phyloP scores from a whole-genome alignment of 1,140 invertebrate genomes.

The Choristoneura fumiferana region DNA sequence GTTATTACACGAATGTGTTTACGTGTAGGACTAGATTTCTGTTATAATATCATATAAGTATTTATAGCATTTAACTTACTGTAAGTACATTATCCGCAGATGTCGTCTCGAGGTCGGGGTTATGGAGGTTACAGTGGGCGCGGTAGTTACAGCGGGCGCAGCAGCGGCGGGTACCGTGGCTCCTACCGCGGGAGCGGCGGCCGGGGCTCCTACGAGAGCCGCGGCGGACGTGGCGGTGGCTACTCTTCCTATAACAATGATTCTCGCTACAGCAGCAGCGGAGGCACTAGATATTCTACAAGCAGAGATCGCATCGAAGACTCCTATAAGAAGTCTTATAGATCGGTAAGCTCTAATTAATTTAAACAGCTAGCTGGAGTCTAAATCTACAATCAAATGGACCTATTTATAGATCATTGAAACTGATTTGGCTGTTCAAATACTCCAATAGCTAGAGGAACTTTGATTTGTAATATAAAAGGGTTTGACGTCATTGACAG shows the following conservation, averaged over 20 bases:
- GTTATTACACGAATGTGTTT: too few species aligned
- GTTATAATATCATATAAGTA: too few species aligned
- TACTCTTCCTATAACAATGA: conserved; percentile 61
- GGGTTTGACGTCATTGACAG: conserved; percentile 29
- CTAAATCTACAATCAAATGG: too few species aligned
- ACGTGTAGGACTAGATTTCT: too few species aligned
- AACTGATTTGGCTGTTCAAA: too few species aligned
- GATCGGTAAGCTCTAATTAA: conserved; percentile 70
- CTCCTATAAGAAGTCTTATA: conserved; percentile 72
- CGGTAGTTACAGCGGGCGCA: conserved; percentile 59
- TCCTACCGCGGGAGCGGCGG: conserved; percentile 60
- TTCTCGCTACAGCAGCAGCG: conserved; percentile 57
- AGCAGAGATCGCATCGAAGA: conserved; percentile 71
- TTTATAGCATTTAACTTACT: background rate
- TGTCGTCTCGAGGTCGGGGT: conserved; percentile 70
- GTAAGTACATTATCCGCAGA: conserved; percentile 38
- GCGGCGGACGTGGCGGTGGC: conserved; percentile 57
- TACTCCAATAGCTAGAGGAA: too few species aligned
- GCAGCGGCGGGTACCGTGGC: conserved; percentile 54
- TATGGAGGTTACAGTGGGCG: conserved; percentile 61
- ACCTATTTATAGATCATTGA: too few species aligned
- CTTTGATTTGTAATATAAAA: too few species aligned
- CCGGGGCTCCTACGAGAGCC: conserved; percentile 60
- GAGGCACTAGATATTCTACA: conserved; percentile 58
- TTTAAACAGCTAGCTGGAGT: too few species aligned